Evolutionary conservation across 2,888 invertebrate species (phyloP).

Genomic region (Asteroscopus sphinx): DNA sequence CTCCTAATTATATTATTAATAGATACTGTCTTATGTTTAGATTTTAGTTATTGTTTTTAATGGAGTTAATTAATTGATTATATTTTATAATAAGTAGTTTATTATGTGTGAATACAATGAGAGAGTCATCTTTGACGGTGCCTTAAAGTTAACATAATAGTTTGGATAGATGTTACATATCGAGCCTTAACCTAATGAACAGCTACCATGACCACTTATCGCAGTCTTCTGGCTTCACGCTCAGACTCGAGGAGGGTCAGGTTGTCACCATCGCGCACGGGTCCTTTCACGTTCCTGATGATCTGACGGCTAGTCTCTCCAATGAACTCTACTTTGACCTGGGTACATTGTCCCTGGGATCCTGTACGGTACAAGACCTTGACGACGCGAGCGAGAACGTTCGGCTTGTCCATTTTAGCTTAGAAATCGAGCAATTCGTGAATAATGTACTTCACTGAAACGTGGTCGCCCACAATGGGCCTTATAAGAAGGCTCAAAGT

Average conservation of each 20-base stretch:
- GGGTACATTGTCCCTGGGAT: constrained; percentile 99
- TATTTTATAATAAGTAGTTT: too few species aligned
- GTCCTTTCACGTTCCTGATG: constrained; percentile 99
- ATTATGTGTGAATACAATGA: too few species aligned
- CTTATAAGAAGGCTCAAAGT: too few species aligned
- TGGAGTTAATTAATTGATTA: neutral
- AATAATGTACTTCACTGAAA: constrained; percentile 83
- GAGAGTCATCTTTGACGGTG: too few species aligned
- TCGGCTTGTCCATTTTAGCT: constrained; percentile 95
- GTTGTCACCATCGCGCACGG: constrained; percentile 99
- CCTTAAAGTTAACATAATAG: too few species aligned
- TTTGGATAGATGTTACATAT: too few species aligned
- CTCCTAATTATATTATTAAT: constrained; percentile 67
- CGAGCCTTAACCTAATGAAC: too few species aligned
- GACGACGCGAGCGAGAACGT: constrained; percentile 97
- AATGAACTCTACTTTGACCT: constrained; percentile 99
- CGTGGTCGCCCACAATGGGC: too few species aligned
- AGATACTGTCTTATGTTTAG: constrained; percentile 46
- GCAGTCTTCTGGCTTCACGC: constrained; percentile 99
- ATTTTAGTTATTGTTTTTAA: constrained; percentile 10
- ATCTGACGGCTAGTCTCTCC: constrained; percentile 99
- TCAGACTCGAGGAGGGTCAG: constrained; percentile 99
- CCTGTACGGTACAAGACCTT: constrained; percentile 99
- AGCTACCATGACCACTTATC: constrained; percentile 92
- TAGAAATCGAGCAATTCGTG: constrained; percentile 74